Evolutionary conservation across 1,140 invertebrate genomes (phyloP).

Genomic region (Drosophila sproati): DNA sequence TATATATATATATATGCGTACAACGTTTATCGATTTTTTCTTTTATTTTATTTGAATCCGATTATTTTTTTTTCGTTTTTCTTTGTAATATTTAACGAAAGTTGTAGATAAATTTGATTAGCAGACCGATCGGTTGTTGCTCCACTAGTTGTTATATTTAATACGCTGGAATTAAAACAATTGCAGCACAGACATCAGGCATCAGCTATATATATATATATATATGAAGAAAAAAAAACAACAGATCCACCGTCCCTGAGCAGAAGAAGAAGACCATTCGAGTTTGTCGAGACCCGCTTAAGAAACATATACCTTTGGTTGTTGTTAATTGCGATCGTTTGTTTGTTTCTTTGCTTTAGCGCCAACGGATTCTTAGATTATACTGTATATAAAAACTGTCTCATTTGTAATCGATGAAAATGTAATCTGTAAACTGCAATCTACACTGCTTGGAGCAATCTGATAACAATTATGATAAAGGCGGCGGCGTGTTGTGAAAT

Average conservation of each 20-base stretch:
- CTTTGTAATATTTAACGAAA: conserved; percentile 61
- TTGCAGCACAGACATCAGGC: not conserved
- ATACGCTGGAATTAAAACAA: conserved; percentile 3
- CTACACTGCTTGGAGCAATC: conserved; percentile 6
- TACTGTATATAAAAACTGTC: conserved; percentile 33
- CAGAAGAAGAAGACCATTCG: not conserved
- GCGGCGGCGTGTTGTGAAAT: not conserved
- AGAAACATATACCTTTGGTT: conserved; percentile 12
- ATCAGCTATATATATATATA: not conserved
- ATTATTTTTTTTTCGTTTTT: conserved; percentile 38
- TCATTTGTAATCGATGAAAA: conserved; percentile 11
- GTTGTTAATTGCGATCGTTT: conserved; percentile 27
- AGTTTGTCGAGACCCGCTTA: conserved; percentile 6
- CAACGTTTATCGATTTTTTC: conserved; percentile 27
- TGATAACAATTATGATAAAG: not conserved
- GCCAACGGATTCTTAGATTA: conserved; percentile 1
- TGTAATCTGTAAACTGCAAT: conserved; percentile 14
- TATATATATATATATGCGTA: not conserved
- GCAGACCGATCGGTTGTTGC: conserved; percentile 23
- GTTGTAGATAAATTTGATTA: conserved; percentile 71
- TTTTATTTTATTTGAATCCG: not conserved
- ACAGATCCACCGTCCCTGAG: conserved; percentile 21
- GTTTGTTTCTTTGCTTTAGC: not conserved
- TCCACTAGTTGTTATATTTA: conserved; percentile 63
- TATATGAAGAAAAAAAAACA: conserved; percentile 14